phyloP scores from a whole-genome alignment of 2,888 invertebrate species.

The Apodemia duryi region DNA sequence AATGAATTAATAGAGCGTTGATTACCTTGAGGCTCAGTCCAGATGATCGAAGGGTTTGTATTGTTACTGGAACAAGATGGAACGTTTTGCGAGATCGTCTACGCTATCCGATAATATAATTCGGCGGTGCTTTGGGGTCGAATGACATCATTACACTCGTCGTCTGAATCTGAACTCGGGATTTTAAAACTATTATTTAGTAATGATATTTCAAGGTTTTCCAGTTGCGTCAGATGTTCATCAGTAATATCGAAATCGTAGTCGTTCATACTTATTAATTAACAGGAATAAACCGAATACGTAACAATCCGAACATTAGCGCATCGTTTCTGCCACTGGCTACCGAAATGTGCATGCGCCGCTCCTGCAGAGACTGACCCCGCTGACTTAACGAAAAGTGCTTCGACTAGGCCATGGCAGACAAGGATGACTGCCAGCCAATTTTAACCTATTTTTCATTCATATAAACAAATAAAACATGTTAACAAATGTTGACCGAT shows the following conservation, averaged over 20 bases:
- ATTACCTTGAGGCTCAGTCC: not conserved
- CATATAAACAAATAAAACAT: not conserved
- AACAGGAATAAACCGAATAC: not conserved
- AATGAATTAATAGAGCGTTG: not conserved
- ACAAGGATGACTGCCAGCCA: not conserved
- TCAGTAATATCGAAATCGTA: not conserved
- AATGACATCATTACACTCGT: not conserved
- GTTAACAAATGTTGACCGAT: not conserved
- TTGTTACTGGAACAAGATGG: not conserved
- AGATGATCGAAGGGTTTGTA: not conserved
- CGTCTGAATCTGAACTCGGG: not conserved
- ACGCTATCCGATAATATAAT: not conserved
- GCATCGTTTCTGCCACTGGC: not conserved
- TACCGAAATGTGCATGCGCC: not conserved
- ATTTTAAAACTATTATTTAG: not conserved
- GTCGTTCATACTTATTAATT: not conserved
- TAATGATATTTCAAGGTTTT: conserved; percentile 1
- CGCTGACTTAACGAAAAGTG: not conserved
- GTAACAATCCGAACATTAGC: not conserved
- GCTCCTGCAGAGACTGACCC: not conserved
- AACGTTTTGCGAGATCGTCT: not conserved
- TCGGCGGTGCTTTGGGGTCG: not conserved
- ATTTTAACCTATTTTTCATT: not conserved
- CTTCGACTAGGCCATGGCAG: not conserved
- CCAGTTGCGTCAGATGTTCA: conserved; percentile 3